phyloP scores from a whole-genome alignment of 2,113 vertebrate species.

The Osmerus mordax region DNA sequence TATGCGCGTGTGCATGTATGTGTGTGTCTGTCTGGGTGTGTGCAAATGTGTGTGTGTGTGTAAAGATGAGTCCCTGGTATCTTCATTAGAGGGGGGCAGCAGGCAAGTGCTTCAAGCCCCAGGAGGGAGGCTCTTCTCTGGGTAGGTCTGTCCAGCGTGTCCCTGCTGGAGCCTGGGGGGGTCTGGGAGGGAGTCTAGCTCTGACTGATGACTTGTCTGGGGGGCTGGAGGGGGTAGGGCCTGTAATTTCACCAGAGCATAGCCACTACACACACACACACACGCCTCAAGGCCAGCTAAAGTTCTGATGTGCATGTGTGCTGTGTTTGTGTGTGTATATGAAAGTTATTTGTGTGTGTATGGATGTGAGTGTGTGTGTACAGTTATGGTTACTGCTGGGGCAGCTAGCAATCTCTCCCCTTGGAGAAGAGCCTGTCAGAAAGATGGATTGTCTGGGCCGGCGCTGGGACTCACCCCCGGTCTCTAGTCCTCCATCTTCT shows the following conservation, averaged over 20 bases:
- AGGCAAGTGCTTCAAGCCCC: neutral
- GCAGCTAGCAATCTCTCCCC: neutral
- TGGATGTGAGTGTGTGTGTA: too few species aligned
- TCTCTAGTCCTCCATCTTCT: slow-evolving; percentile 69
- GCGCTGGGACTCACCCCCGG: slow-evolving; percentile 68
- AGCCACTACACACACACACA: neutral
- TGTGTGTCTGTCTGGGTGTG: neutral
- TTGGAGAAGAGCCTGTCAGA: neutral
- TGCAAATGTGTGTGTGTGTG: too few species aligned
- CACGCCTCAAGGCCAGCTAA: neutral
- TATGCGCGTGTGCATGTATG: neutral
- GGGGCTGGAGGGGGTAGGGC: neutral
- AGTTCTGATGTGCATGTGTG: slow-evolving; percentile 1
- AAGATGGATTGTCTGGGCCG: neutral
- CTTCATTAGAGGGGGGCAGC: neutral
- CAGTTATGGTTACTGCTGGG: too few species aligned
- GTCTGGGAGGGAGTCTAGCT: neutral
- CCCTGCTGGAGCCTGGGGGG: neutral
- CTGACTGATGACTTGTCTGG: neutral
- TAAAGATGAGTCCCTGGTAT: neutral
- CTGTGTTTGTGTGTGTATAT: slow-evolving; percentile 1
- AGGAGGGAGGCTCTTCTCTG: neutral
- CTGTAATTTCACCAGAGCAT: neutral
- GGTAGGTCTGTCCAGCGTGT: neutral
- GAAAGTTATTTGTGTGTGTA: neutral